These are phyloP conservation scores for Cabera pusaria DNA, from an alignment of 2,888 invertebrate species.

Conservation along the genomic window DNA sequence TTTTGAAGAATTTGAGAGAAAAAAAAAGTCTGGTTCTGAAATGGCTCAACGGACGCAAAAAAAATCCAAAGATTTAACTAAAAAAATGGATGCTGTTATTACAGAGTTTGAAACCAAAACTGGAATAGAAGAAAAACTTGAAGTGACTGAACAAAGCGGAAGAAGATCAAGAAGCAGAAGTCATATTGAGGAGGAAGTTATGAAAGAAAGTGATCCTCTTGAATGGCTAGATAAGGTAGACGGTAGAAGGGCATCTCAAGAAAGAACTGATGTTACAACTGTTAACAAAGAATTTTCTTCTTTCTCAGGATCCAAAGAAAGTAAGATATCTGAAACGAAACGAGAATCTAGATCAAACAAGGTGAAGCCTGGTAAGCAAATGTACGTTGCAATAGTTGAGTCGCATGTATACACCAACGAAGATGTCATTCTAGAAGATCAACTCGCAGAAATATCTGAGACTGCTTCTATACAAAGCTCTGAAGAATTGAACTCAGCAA, in stretches of 20 bases:
- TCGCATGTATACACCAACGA: conserved; percentile 71
- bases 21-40: conserved; percentile 53
- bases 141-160: conserved; percentile 33
- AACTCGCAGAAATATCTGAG: conserved; percentile 46
- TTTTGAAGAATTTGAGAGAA: conserved; percentile 28
- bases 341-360: conserved; percentile 38
- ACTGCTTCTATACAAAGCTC: conserved; percentile 42
- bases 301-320: conserved; percentile 38
- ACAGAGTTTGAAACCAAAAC: conserved; percentile 65
- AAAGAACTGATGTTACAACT: conserved; percentile 26
- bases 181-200: conserved; percentile 53
- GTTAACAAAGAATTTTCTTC: conserved; percentile 36
- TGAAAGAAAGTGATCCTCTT: conserved; percentile 50
- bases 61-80: conserved; percentile 61
- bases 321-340: conserved; percentile 36
- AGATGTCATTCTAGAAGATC: conserved; percentile 58
- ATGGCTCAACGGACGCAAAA: conserved; percentile 67
- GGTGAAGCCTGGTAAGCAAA: conserved; percentile 48
- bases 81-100: conserved; percentile 68
- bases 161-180: conserved; percentile 58
- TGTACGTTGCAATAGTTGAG: conserved; percentile 70
- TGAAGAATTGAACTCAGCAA: conserved; percentile 32
- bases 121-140: conserved; percentile 49
- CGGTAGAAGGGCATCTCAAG: conserved; percentile 36
- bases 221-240: conserved; percentile 57